These are phyloP conservation scores for Clytia hemisphaerica DNA, from an alignment of 30 jellyfish, hydroid and myxozoan species.

Conservation along the genomic window DNA sequence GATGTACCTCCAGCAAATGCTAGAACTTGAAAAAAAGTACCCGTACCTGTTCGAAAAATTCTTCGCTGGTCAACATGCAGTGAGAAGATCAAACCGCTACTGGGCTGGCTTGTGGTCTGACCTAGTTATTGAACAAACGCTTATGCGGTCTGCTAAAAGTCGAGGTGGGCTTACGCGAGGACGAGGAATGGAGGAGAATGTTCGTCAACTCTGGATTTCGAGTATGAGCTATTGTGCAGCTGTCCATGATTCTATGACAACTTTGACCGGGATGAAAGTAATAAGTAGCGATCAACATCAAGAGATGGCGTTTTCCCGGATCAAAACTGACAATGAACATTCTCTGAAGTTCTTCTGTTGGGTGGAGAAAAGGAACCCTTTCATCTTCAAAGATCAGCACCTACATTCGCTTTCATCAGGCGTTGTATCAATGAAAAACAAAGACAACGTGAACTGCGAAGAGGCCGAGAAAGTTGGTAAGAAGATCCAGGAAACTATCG, in stretches of 20 bases:
- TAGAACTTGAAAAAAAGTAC: neutral
- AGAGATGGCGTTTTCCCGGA: constrained; percentile 32
- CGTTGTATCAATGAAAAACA: neutral
- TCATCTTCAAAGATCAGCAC: neutral
- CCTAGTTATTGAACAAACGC: constrained; percentile 46
- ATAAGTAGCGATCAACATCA: constrained; percentile 39
- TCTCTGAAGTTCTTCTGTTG: constrained; percentile 18
- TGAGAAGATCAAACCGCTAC: neutral
- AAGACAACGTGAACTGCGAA: constrained; percentile 46
- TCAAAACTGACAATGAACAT: constrained; percentile 28
- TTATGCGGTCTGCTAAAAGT: constrained; percentile 25
- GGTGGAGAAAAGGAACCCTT: constrained; percentile 28
- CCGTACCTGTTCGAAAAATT: constrained; percentile 14
- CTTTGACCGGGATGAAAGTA: constrained; percentile 8
- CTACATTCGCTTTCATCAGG: constrained; percentile 35
- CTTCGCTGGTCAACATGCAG: too few species aligned
- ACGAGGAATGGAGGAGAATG: constrained; percentile 38
- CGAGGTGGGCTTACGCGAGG: constrained; percentile 54
- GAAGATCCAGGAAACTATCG: neutral
- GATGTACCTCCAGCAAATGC: constrained; percentile 38
- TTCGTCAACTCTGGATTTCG: constrained; percentile 25
- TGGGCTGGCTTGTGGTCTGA: constrained; percentile 37
- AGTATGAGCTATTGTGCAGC: constrained; percentile 29
- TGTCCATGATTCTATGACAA: constrained; percentile 47
- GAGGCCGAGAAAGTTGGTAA: constrained; percentile 46